These are phyloP conservation scores for Synergus itoensis DNA, from an alignment of 2,888 invertebrate genomes.

Conservation along the genomic window DNA sequence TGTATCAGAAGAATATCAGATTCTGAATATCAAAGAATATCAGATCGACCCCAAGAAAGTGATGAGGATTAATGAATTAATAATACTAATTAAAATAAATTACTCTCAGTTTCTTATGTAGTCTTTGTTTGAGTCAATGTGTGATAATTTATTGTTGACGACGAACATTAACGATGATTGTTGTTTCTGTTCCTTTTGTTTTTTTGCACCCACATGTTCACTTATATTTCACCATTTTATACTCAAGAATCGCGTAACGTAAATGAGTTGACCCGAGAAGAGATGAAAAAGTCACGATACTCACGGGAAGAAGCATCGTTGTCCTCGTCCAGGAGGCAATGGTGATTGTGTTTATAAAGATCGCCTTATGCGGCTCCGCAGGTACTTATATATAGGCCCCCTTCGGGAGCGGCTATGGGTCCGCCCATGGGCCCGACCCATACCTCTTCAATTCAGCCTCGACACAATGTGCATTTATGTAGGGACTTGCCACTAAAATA, in stretches of 20 bases:
- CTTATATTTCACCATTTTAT: constrained; percentile 4
- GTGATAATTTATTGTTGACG: not conserved
- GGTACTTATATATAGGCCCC: constrained; percentile 76
- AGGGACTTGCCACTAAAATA: constrained; percentile 44
- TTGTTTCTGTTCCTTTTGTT: not conserved
- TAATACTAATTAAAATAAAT: not conserved
- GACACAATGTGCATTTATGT: constrained; percentile 53
- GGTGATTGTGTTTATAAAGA: constrained; percentile 72
- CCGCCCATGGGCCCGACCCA: constrained; percentile 76
- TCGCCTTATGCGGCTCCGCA: constrained; percentile 68
- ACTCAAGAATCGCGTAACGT: not conserved
- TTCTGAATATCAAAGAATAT: too few species aligned
- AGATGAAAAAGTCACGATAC: constrained; percentile 53
- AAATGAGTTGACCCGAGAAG: constrained; percentile 6
- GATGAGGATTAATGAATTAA: too few species aligned
- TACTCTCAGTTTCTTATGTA: not conserved
- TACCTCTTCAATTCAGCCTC: constrained; percentile 58
- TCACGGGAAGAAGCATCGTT: constrained; percentile 71
- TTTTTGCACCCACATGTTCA: constrained; percentile 7
- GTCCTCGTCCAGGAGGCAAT: constrained; percentile 66
- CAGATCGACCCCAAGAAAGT: too few species aligned
- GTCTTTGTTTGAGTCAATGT: not conserved
- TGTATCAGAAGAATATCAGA: too few species aligned
- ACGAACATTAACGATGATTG: not conserved
- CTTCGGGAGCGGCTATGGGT: constrained; percentile 74